Conservation (phyloP, 1,140 invertebrate species). For the Trachelipus rathkii region DNA sequence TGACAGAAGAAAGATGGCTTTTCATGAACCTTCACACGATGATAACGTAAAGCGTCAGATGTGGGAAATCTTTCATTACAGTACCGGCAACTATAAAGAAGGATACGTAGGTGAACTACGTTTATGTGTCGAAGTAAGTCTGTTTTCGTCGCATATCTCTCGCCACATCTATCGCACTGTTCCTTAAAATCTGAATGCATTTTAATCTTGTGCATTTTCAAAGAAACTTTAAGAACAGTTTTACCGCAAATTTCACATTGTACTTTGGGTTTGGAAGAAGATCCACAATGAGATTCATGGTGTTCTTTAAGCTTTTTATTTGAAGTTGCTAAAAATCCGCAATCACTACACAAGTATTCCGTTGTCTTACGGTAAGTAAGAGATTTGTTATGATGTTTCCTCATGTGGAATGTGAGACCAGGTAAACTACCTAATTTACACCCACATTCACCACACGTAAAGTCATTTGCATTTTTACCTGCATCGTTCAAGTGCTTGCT, state of each 20-base stretch:
- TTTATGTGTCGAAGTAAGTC: constrained; percentile 43
- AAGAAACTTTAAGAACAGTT: constrained; percentile 44
- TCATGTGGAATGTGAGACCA: constrained; percentile 45
- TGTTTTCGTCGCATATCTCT: constrained; percentile 44
- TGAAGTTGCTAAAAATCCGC: constrained; percentile 44
- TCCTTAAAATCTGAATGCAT: constrained; percentile 46
- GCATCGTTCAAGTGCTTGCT: constrained; percentile 45
- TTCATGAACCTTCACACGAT: constrained; percentile 44
- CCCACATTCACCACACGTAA: constrained; percentile 44
- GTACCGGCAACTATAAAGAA: constrained; percentile 43
- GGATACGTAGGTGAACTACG: constrained; percentile 41
- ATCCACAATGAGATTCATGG: constrained; percentile 44
- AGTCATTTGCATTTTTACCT: constrained; percentile 43
- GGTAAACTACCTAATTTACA: constrained; percentile 43
- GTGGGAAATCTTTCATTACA: constrained; percentile 43
- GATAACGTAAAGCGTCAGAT: constrained; percentile 44
- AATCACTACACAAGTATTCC: constrained; percentile 44
- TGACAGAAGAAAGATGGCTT: constrained; percentile 46
- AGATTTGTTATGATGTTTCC: constrained; percentile 45
- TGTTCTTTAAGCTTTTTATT: constrained; percentile 43
- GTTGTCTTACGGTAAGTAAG: constrained; percentile 41
- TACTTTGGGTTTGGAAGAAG: constrained; percentile 42
- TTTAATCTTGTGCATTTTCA: constrained; percentile 45
- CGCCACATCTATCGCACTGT: constrained; percentile 45
- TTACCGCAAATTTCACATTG: constrained; percentile 46